These are phyloP conservation scores for Clusia tigrina DNA, from an alignment of 2,888 invertebrate species.

Conservation along the genomic window DNA sequence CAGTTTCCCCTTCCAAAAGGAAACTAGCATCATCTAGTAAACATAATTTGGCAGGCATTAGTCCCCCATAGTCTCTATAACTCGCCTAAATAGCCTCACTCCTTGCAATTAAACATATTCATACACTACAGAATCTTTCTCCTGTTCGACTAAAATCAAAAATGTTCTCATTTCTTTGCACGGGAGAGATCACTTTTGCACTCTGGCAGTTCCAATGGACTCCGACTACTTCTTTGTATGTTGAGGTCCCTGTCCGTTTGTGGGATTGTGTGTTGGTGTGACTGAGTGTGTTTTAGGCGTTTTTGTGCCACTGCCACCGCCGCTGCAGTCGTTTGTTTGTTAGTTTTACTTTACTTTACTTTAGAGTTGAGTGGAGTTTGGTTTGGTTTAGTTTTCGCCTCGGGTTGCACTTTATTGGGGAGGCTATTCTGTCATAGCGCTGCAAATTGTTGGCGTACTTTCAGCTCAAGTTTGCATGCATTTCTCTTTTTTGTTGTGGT, in stretches of 20 bases:
- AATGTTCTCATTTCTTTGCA: no score
- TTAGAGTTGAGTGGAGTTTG: no score
- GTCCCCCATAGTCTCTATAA: no score
- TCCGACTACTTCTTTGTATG: slow-evolving; percentile 36
- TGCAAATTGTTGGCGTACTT: slow-evolving; percentile 24
- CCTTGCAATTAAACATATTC: no score
- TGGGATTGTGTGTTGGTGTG: background rate
- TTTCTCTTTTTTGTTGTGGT: slow-evolving; percentile 15
- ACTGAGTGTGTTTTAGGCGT: slow-evolving; percentile 1
- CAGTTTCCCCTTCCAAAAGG: no score
- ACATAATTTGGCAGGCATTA: no score
- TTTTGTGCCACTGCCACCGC: slow-evolving; percentile 17
- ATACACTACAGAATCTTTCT: no score
- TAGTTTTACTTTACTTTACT: no score
- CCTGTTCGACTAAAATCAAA: no score
- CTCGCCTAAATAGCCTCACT: no score
- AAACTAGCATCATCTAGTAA: no score
- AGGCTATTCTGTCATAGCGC: slow-evolving; percentile 13
- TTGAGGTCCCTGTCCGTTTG: slow-evolving; percentile 8
- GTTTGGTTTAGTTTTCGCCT: slow-evolving; percentile 20
- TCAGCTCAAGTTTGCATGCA: slow-evolving; percentile 22
- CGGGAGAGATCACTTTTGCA: no score
- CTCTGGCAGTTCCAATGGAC: slow-evolving; percentile 33
- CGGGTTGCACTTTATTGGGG: slow-evolving; percentile 26
- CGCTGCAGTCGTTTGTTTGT: slow-evolving; percentile 27